These are phyloP conservation scores for Forbesichthys agassizii DNA, from an alignment of 2,113 vertebrate species.

Conservation along the genomic window DNA sequence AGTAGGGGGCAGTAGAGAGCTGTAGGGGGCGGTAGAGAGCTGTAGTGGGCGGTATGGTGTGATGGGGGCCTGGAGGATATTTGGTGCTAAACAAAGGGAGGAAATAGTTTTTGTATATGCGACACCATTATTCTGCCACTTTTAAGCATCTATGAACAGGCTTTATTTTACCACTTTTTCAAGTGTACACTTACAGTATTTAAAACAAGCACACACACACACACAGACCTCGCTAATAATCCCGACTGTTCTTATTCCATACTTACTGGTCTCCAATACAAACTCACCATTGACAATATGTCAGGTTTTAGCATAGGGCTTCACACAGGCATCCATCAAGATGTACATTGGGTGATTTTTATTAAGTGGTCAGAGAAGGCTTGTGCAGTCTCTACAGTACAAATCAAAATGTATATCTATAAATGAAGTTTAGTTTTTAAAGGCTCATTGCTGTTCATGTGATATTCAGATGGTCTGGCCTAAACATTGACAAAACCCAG, in stretches of 20 bases:
- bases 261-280: slow-evolving; percentile 43
- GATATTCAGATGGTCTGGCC: slow-evolving; percentile 20
- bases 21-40: no score
- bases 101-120: not conserved
- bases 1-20: no score
- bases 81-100: slow-evolving; percentile 44
- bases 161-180: slow-evolving; percentile 48
- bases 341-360: slow-evolving; percentile 10
- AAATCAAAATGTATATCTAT: slow-evolving; percentile 7
- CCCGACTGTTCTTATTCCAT: slow-evolving; percentile 37
- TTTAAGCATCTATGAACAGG: slow-evolving; percentile 30
- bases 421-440: slow-evolving; percentile 18
- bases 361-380: slow-evolving; percentile 25
- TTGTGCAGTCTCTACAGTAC: not conserved
- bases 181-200: slow-evolving; percentile 27
- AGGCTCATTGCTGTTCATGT: slow-evolving; percentile 15
- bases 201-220: slow-evolving; percentile 23
- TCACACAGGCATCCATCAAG: slow-evolving; percentile 21
- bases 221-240: slow-evolving; percentile 25
- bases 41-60: no score
- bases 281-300: slow-evolving; percentile 4
- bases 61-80: slow-evolving; percentile 5
- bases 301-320: slow-evolving; percentile 6
- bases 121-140: slow-evolving; percentile 17
- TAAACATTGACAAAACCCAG: slow-evolving; percentile 16